Evolutionary conservation across 2,113 vertebrate genomes (phyloP), one percentile per base, ranked within the genome.

Genomic region (Anthoscopus minutus): DNA sequence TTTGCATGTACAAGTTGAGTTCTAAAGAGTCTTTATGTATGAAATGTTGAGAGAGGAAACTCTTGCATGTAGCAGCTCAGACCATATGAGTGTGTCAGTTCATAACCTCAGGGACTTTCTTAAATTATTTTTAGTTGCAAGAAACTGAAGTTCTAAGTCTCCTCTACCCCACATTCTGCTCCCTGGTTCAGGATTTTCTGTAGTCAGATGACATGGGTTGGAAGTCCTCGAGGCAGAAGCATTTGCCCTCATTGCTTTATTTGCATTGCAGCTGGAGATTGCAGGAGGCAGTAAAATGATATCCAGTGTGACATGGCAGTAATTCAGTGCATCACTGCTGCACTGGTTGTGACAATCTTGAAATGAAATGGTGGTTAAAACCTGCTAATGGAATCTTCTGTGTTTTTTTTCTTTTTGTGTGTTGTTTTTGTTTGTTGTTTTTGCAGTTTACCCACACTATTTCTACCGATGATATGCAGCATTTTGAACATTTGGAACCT

Each of bases 381-480:
- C 2, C 13, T 73, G 24, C 76, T 95, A 92, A 96, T 79, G 24
- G 33, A 40, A 13, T 58, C 60, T 70, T 30, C 23, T 51, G 22
- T 89, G 42, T 64, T 53, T 53, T 24, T 56, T 54, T 45, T 40
- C 31, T 73, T 73, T 82, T 23, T 56, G 18, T 88, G n/a, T 80
- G 22, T 76, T 53, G 74, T 45, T 48, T 53, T 16, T 37, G 58
- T 82, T 79, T 71, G 58, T 81, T 70, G 28, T 89, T 93, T 71
- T 97, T 96, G 23, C 98, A 99, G 99, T 98, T 97, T 99, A 98
- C 98, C 98, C 98, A 88, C 99, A 99, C 98, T 99, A 99, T 98
- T 99, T 99, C 98, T 99, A 99, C 98, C 98, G 99, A 97, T 99
- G 98, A 98, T 94, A 94, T 85, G 97, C 97, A 92, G 94, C 96